Percentiles rank a stretch among this genome's conserved stretches.
These are phyloP conservation scores for Phrynocephalus guinanensis DNA, from an alignment of 2,797 vertebrate genomes.

Conservation along the genomic window DNA sequence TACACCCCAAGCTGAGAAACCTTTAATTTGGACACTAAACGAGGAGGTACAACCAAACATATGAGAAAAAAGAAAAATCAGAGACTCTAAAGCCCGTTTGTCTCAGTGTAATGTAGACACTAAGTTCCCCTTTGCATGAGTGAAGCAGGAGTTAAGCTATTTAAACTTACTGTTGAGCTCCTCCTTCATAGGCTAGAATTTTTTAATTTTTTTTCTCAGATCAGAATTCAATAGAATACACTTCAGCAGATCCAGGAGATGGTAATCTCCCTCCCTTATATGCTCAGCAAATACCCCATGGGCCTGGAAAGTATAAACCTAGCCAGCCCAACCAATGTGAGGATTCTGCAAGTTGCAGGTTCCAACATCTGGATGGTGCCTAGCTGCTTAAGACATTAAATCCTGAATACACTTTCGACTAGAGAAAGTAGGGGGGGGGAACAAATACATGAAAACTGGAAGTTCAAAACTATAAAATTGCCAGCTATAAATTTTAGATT, in stretches of 20 bases:
- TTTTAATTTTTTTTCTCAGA: no score
- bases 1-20: no score
- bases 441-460: background rate
- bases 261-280: no score
- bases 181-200: background rate
- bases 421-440: background rate
- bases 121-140: background rate
- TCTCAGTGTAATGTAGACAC: background rate
- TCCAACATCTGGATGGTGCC: background rate
- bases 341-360: background rate
- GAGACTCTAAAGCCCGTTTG: background rate
- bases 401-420: background rate
- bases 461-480: background rate
- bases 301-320: background rate
- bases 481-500: background rate
- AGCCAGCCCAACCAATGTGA: background rate
- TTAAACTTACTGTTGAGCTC: background rate
- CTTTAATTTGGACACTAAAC: background rate
- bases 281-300: no score
- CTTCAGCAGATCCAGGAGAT: no score
- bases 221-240: no score
- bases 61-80: background rate
- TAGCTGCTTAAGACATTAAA: background rate
- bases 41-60: background rate
- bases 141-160: background rate